Base-by-base conservation (phyloP, 2,113 vertebrate genomes). In the Falco punctatus region DNA sequence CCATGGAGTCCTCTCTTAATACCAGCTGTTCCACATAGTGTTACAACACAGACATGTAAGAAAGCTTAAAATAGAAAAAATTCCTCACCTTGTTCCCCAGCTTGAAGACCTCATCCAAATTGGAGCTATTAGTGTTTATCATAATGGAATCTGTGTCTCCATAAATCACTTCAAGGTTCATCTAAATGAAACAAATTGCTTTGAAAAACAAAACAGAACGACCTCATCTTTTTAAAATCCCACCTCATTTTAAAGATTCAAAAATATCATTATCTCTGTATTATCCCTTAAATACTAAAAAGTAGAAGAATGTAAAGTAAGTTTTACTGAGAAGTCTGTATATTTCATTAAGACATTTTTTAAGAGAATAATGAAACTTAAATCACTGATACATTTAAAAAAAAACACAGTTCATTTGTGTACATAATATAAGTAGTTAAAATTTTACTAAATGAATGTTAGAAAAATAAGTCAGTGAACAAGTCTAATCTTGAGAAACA, bases 71-170 rank as follows among this genome's bases (percentile, higher is more conserved):
- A 54, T 79, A 66, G 9, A 26, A 77, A 70, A 69, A 57, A 59
- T 21, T 65, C 49, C 94, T 96, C 67, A 99, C 99, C 99, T 99
- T 99, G 95, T 99, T 99, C 67, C 99, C 99, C 65, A 99, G 96
- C 96, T 99, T 99, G 97, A 98, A 99, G 88, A 99, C 99, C 92
- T 99, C 99, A 72, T 99, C 99, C 96, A 99, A 96, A 88, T 98
- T 98, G 78, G 94, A 98, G 97, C 99, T 99, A 88, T 99, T 99
- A 57, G 99, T 99, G 96, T 99, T 99, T 97, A 99, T 99, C 99
- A 99, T 99, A 95, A 99, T 99, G 88, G 99, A 99, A 98, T 99
- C 99, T 1, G 99, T 99, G 95, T 99, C 99, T 91, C 99, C 99
- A 75, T 99, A 99, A 97, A 99, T 99, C 81, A 99, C 99, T 95